Evolutionary conservation across 2,888 invertebrate species (phyloP), one percentile per base, ranked within the genome.

Genomic region (Dryocosmus kuriphilus): DNA sequence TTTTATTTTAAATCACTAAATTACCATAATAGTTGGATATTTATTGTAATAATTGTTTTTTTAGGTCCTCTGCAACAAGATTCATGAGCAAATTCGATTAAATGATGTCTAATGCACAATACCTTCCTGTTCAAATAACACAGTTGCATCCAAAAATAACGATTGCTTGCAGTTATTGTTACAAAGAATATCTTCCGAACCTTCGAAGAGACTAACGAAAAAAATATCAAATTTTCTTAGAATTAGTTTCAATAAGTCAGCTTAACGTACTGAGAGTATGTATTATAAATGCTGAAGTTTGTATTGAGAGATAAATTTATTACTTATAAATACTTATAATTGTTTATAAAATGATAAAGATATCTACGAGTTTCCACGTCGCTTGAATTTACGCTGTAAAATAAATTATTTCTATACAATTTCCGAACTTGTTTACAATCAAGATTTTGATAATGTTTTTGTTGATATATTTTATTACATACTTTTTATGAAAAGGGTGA

Each of bases 21-120:
- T 41, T 22, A n/a, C n/a, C n/a, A n/a, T n/a, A n/a, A n/a, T n/a
- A 16, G 2, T 14, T 41, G 2, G 3, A 41, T 41, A 41, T 38
- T 71, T 51, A 24, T 22, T 73, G 60, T 32, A 51, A 32, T 46
- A 51, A 32, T 73, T 51, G 78, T 77, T 75, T 73, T 84, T 85
- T 14, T 77, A 90, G 89, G 79, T 88, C 75, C 79, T 90, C 65
- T 87, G 79, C 81, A 83, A 76, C 30, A 90, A 90, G 82, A 89
- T 90, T 24, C 84, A 87, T 67, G 88, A 90, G 51, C 90, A 90
- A 79, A 81, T 90, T 75, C 81, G 79, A 76, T 88, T 88, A 73
- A 80, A 81, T 62, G 82, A 83, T 73, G 74, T 83, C 32, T 88
- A 85, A 85, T 51, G 11, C 57, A 57, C 24, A 0, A 41, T 57